Evolutionary conservation across 2,888 invertebrate genomes (phyloP).

Genomic region (Polietes domitor): DNA sequence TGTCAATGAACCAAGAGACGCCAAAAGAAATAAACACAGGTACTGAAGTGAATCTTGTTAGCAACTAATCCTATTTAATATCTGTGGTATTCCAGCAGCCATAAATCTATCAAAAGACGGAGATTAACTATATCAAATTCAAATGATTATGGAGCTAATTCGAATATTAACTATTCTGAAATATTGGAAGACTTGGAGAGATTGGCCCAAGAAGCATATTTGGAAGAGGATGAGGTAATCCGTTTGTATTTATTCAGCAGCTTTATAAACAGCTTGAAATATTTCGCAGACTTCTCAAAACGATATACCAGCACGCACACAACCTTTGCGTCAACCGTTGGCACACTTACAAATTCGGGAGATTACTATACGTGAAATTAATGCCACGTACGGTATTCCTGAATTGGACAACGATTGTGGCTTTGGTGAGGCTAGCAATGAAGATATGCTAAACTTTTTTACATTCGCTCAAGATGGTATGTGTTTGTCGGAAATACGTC

Average conservation of each 20-base stretch:
- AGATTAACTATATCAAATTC: slow-evolving; percentile 45
- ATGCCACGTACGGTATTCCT: slow-evolving; percentile 48
- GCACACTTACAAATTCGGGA: slow-evolving; percentile 63
- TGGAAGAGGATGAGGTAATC: slow-evolving; percentile 46
- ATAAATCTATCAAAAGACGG: slow-evolving; percentile 48
- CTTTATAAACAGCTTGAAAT: neutral
- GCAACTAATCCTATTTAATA: neutral
- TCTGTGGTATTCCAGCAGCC: slow-evolving; percentile 11
- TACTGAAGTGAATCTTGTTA: slow-evolving; percentile 3
- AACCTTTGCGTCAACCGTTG: neutral
- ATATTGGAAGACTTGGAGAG: slow-evolving; percentile 57
- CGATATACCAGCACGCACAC: neutral
- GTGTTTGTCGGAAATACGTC: neutral
- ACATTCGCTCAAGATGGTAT: slow-evolving; percentile 39
- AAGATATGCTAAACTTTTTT: slow-evolving; percentile 67
- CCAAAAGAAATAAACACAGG: slow-evolving; percentile 52
- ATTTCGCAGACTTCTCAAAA: neutral
- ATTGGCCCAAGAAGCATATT: slow-evolving; percentile 29
- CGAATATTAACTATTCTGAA: slow-evolving; percentile 42
- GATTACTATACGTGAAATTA: slow-evolving; percentile 71
- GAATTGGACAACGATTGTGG: slow-evolving; percentile 65
- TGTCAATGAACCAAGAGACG: neutral
- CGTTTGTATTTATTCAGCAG: neutral
- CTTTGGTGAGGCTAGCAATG: slow-evolving; percentile 70
- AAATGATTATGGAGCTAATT: neutral